Base-by-base conservation (phyloP, 1,140 invertebrate genomes). In the Orussus abietinus region DNA sequence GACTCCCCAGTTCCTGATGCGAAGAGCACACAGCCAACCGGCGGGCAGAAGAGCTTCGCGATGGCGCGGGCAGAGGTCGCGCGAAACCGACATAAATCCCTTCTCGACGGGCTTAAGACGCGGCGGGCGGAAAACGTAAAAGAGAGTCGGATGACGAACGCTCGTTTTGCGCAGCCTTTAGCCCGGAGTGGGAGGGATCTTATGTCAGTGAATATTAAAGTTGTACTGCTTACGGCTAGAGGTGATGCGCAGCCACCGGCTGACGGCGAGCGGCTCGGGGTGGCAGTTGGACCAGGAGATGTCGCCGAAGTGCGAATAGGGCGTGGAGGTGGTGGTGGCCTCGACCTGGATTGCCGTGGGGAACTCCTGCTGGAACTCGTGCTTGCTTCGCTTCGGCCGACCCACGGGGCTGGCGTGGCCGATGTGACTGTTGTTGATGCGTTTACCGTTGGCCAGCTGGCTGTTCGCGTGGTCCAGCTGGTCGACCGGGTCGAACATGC, bases 121-220 rank as follows among this genome's bases (percentile, higher is more conserved):
- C 42, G 51, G 38, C 57, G 47, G 35, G 31, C 29, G 26, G 40
- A 36, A 44, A 25, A 33, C 41, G 41, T 55, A 42, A 50, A 50
- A 38, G 47, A 49, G 45, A 62, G 42, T 60, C 63, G 55, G 55
- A 62, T 63, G 61, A 57, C 56, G 42, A 58, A 43, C 47, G 40
- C 46, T 38, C 29, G 38, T 32, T 36, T 42, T 28, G 42, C 36
- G 39, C 30, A 55, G 57, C 61, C 57, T 59, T 73, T 59, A 73
- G 65, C 70, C 70, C 57, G 68, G 70, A 62, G 66, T 73, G 57
- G 69, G 69, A 58, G 62, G 66, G 57, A 59, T 72, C 46, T 69
- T 72, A 52, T 73, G 70, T 73, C 70, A 73, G 69, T 73, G 70
- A 68, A 73, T 73, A 59, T 73, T 73, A 45, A 73, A 73, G 47